A percentile compares a stretch with the other conserved stretches of the same genome.
These are phyloP conservation scores for Oreochromis spilurus DNA, from an alignment of 2,113 vertebrate genomes.

Conservation along the genomic window DNA sequence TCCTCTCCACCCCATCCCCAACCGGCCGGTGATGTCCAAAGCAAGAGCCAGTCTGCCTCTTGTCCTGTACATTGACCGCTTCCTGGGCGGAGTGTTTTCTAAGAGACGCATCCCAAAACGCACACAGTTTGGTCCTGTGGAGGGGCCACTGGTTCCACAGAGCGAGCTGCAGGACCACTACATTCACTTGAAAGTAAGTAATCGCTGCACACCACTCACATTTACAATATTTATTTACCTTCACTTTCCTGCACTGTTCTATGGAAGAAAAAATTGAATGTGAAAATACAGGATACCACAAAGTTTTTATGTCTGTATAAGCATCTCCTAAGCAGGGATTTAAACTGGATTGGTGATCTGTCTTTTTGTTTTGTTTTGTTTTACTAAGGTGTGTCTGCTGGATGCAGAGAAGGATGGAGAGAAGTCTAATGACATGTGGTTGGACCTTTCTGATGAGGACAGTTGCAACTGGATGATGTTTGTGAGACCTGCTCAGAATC, in stretches of 20 bases:
- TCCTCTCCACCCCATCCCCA: slow-evolving; percentile 89
- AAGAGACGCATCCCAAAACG: slow-evolving; percentile 94
- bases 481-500: slow-evolving; percentile 92
- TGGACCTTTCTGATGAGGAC: slow-evolving; percentile 92
- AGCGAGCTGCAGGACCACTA: slow-evolving; percentile 84
- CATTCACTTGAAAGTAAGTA: slow-evolving; percentile 87
- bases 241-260: background rate
- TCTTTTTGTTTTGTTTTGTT: background rate
- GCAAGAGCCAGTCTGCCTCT: slow-evolving; percentile 91
- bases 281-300: background rate
- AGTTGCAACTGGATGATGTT: slow-evolving; percentile 99
- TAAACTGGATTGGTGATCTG: background rate
- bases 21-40: slow-evolving; percentile 87
- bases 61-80: slow-evolving; percentile 91
- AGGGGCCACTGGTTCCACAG: slow-evolving; percentile 85
- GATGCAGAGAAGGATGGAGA: slow-evolving; percentile 79
- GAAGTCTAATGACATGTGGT: slow-evolving; percentile 84
- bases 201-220: background rate
- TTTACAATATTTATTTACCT: background rate
- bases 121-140: slow-evolving; percentile 94
- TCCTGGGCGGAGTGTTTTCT: slow-evolving; percentile 90
- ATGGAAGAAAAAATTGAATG: background rate
- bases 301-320: background rate
- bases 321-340: background rate
- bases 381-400: slow-evolving; percentile 80